These are phyloP conservation scores for Corbicula japonica DNA, from an alignment of 2,888 invertebrate species.

Conservation along the genomic window DNA sequence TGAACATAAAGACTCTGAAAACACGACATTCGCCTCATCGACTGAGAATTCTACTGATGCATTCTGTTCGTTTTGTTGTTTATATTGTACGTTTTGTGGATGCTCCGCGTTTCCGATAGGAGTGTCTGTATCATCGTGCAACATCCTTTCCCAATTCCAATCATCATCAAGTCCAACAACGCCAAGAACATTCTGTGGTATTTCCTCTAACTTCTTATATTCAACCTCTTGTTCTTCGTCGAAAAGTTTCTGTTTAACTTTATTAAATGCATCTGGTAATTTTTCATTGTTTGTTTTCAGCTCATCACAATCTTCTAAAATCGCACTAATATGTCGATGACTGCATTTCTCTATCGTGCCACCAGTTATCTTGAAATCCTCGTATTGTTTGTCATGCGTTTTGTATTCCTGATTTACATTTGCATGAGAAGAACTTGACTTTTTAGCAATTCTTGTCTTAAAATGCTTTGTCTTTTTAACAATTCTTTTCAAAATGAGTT, in stretches of 20 bases:
- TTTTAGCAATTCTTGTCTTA: neutral
- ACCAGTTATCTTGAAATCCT: constrained; percentile 5
- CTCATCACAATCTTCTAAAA: constrained; percentile 12
- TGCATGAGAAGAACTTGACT: neutral
- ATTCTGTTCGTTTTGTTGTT: neutral
- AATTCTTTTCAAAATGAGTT: constrained; percentile 20
- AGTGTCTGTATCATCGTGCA: neutral
- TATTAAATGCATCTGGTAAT: constrained; percentile 5
- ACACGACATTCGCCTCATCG: constrained; percentile 9
- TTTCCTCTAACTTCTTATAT: constrained; percentile 1
- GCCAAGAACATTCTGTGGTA: constrained; percentile 26
- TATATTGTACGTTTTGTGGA: neutral
- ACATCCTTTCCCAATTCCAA: constrained; percentile 6
- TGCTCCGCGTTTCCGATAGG: constrained; percentile 11
- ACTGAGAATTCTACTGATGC: constrained; percentile 27
- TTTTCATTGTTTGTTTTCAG: neutral
- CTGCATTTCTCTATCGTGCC: constrained; percentile 25
- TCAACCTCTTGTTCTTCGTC: constrained; percentile 14
- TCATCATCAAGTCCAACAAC: neutral
- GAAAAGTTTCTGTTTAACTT: constrained; percentile 31
- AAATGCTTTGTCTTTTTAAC: neutral
- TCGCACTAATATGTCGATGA: constrained; percentile 5
- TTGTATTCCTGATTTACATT: neutral
- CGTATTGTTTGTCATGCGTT: constrained; percentile 10
- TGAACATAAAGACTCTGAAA: neutral